Conservation (phyloP, 1,140 invertebrate species). For the Maniola jurtina region DNA sequence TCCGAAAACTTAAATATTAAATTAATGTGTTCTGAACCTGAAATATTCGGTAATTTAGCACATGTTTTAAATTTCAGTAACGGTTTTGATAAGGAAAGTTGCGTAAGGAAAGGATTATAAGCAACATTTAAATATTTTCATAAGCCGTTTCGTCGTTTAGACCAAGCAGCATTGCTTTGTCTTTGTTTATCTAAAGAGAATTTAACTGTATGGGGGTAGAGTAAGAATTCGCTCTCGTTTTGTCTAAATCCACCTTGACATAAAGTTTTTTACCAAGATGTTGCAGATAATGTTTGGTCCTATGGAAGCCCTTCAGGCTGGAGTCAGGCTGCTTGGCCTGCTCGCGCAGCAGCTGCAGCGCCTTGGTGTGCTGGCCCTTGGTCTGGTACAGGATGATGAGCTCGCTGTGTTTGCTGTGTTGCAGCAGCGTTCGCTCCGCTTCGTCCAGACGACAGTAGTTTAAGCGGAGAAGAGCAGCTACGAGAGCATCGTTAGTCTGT, state of each 20-base stretch:
- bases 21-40: constrained; percentile 90
- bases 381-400: constrained; percentile 97
- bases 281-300: constrained; percentile 95
- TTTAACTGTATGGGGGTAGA: no score
- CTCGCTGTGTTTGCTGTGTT: constrained; percentile 94
- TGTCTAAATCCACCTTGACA: no score
- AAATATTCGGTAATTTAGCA: constrained; percentile 21
- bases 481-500: constrained; percentile 95
- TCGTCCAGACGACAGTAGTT: constrained; percentile 98
- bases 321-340: constrained; percentile 89
- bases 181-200: no score
- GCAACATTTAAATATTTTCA: no score
- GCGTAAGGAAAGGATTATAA: no score
- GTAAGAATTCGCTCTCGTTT: no score
- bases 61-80: not conserved
- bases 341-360: constrained; percentile 91
- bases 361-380: constrained; percentile 94
- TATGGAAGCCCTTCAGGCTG: constrained; percentile 87
- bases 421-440: constrained; percentile 92
- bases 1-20: constrained; percentile 97
- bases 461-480: constrained; percentile 93
- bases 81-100: no score
- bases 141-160: no score
- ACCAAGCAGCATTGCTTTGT: no score
- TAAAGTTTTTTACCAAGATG: constrained; percentile 82